Evolutionary conservation across 2,797 vertebrate genomes (phyloP), one percentile per base, ranked within the genome.

Genomic region (Epinephelus awoara): DNA sequence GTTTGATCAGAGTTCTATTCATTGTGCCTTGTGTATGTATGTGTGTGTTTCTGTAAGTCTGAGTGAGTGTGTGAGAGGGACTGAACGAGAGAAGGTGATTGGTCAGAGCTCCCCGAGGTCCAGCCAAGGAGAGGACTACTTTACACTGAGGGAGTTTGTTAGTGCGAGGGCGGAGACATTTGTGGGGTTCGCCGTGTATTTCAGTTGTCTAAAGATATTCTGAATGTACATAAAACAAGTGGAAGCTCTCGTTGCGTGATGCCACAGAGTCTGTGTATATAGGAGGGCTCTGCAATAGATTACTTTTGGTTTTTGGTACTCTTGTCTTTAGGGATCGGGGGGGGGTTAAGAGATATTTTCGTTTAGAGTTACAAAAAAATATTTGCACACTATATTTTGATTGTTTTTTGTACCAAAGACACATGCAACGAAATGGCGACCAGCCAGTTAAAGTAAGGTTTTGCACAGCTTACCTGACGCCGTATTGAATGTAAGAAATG

Each of bases 391-490:
- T 98, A 98, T 97, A 97, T 97, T 99, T 95, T 95, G 94, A 96
- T 96, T 96, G 94, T 95, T 96, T 97, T 99, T 99, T 98, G 97
- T 99, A 99, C 98, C 98, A 99, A 99, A 99, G 98, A 99, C 96
- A 97, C 98, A 99, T 98, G 97, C 97, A 99, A 99, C 96, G 97
- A 97, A 97, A 97, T 97, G 98, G 98, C 97, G 83, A 96, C 96
- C 96, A 97, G 98, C 98, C 98, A 98, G 98, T 97, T 96, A 97
- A 97, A 98, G 98, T 98, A 98, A 98, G 98, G 97, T 97, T 99
- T 99, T 99, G 98, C 98, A 99, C 98, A 99, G 98, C 97, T 99
- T 98, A 98, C 96, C 97, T 97, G 97, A 98, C 96, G 98, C 97
- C 97, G 97, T 98, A 99, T 97, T 99, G 98, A 99, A 99, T 99